Evolutionary conservation across 2,797 vertebrate genomes (phyloP).

Genomic region (Streptopelia turtur): DNA sequence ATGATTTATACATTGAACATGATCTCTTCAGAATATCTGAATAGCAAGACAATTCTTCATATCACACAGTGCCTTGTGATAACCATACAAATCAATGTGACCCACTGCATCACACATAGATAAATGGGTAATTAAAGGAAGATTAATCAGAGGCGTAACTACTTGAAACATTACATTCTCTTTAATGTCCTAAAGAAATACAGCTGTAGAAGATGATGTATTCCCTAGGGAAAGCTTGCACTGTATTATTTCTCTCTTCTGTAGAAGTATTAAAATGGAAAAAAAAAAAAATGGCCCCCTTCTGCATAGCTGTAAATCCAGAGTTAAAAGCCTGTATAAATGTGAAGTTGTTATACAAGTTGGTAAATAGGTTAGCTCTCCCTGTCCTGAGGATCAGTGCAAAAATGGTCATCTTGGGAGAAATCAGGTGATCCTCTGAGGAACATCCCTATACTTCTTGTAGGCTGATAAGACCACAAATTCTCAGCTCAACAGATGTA

Average conservation of each 20-base stretch:
- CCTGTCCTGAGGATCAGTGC: neutral
- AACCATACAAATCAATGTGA: neutral
- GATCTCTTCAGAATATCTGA: neutral
- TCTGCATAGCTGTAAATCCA: neutral
- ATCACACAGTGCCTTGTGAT: neutral
- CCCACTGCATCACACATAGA: neutral
- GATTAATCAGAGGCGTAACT: slow-evolving; percentile 15
- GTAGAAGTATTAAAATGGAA: neutral
- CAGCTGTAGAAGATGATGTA: neutral
- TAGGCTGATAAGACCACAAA: neutral
- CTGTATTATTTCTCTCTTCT: neutral
- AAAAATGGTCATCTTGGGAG: neutral
- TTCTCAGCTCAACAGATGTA: neutral
- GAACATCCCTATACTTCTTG: neutral
- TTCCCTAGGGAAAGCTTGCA: neutral
- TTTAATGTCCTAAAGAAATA: neutral
- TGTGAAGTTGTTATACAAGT: neutral
- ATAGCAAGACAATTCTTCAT: neutral
- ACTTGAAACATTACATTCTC: neutral
- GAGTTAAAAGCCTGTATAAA: neutral
- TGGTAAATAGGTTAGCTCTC: neutral
- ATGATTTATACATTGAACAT: neutral
- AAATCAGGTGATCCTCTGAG: neutral
- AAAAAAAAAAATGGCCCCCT: neutral
- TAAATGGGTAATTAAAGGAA: slow-evolving; percentile 16